Percentiles rank a stretch among this genome's conserved stretches.
These are phyloP conservation scores for Drosophila busckii DNA, from an alignment of 1,140 invertebrate species.

Conservation along the genomic window DNA sequence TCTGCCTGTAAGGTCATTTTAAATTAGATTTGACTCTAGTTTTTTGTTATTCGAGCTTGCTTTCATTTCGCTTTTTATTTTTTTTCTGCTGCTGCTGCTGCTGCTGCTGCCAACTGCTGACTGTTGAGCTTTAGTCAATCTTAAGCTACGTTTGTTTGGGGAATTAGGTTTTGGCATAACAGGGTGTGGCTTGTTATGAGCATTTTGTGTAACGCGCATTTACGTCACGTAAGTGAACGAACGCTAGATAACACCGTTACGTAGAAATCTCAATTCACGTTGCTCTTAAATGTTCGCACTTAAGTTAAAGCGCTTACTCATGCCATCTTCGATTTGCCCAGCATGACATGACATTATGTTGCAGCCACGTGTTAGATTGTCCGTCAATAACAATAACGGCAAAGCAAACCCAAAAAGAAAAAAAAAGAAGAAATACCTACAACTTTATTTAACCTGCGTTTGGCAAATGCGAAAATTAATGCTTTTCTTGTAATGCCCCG, in stretches of 20 bases:
- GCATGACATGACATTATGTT: constrained; percentile 46
- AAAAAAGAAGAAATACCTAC: constrained; percentile 35
- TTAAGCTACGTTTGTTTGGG: constrained; percentile 45
- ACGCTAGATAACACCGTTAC: constrained; percentile 3
- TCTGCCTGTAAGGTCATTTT: constrained; percentile 64
- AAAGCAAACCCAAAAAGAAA: constrained; percentile 38
- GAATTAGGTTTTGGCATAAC: constrained; percentile 35
- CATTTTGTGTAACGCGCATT: constrained; percentile 69
- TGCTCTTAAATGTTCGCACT: constrained; percentile 15
- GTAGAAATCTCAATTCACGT: constrained; percentile 55
- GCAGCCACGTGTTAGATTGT: constrained; percentile 47
- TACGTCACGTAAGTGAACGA: constrained; percentile 59
- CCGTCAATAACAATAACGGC: constrained; percentile 58
- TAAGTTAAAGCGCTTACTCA: constrained; percentile 51
- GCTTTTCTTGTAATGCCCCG: constrained; percentile 14
- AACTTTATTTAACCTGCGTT: too few relatives aligned
- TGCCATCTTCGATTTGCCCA: constrained; percentile 31
- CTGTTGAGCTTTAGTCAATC: constrained; percentile 22
- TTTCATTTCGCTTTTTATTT: not conserved
- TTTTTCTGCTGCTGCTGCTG: not conserved
- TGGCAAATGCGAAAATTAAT: constrained; percentile 31
- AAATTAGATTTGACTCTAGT: constrained; percentile 58
- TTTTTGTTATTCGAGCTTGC: constrained; percentile 16
- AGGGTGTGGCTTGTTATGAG: constrained; percentile 53
- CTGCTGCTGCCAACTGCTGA: too few relatives aligned